Evolutionary conservation across 2,797 vertebrate species (phyloP), one percentile per base, ranked within the genome.

Genomic region (Poecilia gillii): DNA sequence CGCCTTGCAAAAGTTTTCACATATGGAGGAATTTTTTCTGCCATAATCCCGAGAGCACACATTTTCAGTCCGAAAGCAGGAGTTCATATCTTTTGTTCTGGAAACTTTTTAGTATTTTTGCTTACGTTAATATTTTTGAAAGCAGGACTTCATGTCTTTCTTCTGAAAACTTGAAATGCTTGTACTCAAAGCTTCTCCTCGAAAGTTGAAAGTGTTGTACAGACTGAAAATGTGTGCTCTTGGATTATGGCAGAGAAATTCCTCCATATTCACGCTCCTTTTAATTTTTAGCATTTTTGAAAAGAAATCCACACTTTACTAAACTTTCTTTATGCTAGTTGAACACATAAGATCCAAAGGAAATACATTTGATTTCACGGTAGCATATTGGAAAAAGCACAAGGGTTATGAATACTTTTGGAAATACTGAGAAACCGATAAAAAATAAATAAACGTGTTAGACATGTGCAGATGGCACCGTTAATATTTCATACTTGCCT

Each of bases 401-500:
- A 68, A 6, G 39, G 20, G 64, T 23, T 14, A 6, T 70, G 36
- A 43, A 70, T 70, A 43, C 9, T n/a, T 14, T n/a, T n/a, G 2
- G 3, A 45, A 45, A 39, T 23, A 39, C 2, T 8, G 33, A 68
- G 64, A 41, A 23, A 25, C 18, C n/a, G 1, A 9, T 53, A 53
- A 25, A 8, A 47, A 47, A 53, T 3, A 3, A 70, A 47, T 9
- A 51, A 33, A 64, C 79, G 3, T 4, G 25, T n/a, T 7, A n/a
- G 2, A 33, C 13, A 1, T 1, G 23, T 62, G 16, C 12, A 36
- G 75, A 81, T 31, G 11, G 36, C 4, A 46, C 41, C 36, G 3
- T 18, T 20, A 49, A 79, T 80, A 2, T 77, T 84, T 80, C 73
- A 83, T 86, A 28, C 62, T 84, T 96, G 99, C 98, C 98, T 96